phyloP scores from a whole-genome alignment of 35 echinoderm and acorn worm species.

The Apostichopus japonicus region DNA sequence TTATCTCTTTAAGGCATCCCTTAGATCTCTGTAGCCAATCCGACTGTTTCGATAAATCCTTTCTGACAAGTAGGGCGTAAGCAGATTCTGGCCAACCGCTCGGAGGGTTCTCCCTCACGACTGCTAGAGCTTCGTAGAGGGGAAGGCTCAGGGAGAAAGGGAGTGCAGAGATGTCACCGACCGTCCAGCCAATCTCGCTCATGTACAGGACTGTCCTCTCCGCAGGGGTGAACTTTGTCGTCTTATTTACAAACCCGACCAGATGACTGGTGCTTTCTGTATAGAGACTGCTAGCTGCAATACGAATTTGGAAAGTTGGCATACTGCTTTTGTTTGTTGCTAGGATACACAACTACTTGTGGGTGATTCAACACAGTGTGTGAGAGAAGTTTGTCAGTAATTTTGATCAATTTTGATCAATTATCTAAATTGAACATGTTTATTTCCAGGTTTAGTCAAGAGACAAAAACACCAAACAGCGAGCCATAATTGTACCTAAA shows the following conservation, averaged over 20 bases:
- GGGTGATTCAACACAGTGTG: too few species aligned
- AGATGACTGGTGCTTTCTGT: slow-evolving; percentile 29
- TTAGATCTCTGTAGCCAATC: slow-evolving; percentile 54
- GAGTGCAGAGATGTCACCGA: slow-evolving; percentile 62
- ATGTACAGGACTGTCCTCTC: slow-evolving; percentile 84
- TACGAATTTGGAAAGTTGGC: too few species aligned
- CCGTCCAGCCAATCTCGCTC: slow-evolving; percentile 69
- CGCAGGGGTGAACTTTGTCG: slow-evolving; percentile 47
- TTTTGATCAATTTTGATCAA: too few species aligned
- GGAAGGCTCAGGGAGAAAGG: slow-evolving; percentile 80
- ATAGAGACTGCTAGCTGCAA: slow-evolving; percentile 15
- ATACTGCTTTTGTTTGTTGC: too few species aligned
- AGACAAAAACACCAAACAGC: too few species aligned
- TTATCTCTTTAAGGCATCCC: slow-evolving; percentile 35
- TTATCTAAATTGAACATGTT: too few species aligned
- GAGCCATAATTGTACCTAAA: too few species aligned
- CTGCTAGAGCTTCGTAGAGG: slow-evolving; percentile 77
- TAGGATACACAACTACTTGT: too few species aligned
- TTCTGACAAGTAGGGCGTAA: slow-evolving; percentile 79
- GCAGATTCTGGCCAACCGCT: slow-evolving; percentile 87
- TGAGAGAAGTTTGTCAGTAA: too few species aligned
- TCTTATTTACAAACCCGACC: slow-evolving; percentile 43
- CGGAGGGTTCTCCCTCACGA: slow-evolving; percentile 75
- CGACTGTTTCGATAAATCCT: slow-evolving; percentile 83
- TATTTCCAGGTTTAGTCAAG: too few species aligned